Conservation (phyloP, 30 jellyfish, hydroid and myxozoan species). For the Aurelia aurita region DNA sequence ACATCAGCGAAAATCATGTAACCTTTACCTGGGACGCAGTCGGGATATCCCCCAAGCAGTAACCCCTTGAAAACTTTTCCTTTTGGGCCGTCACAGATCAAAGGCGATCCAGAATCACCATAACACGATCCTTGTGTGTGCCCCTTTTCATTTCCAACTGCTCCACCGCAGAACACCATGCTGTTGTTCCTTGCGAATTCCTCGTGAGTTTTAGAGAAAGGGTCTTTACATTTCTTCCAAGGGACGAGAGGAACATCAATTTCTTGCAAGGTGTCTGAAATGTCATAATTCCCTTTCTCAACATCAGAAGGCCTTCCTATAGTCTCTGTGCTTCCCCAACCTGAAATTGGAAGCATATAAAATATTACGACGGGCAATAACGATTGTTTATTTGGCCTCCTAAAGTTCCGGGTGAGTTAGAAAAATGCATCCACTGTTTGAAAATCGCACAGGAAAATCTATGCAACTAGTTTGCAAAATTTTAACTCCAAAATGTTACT, state of each 20-base stretch:
- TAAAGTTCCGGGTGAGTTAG: too few species aligned
- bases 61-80: slow-evolving; percentile 28
- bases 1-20: slow-evolving; percentile 55
- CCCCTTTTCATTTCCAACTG: not conserved
- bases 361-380: too few species aligned
- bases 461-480: too few species aligned
- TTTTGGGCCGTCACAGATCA: slow-evolving; percentile 22
- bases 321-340: slow-evolving; percentile 49
- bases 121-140: slow-evolving; percentile 29
- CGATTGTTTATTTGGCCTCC: too few species aligned
- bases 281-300: not conserved
- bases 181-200: slow-evolving; percentile 28
- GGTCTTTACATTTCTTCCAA: slow-evolving; percentile 42
- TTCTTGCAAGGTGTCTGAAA: slow-evolving; percentile 40
- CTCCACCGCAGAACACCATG: slow-evolving; percentile 60
- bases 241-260: slow-evolving; percentile 63
- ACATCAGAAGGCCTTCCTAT: slow-evolving; percentile 8
- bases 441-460: too few species aligned
- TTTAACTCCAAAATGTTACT: too few species aligned
- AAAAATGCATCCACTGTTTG: too few species aligned
- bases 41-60: slow-evolving; percentile 59
- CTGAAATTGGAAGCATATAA: not conserved
- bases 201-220: slow-evolving; percentile 14
- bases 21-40: slow-evolving; percentile 28
- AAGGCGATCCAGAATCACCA: too few species aligned